A percentile compares a stretch with the other conserved stretches of the same genome.
These are phyloP conservation scores for Cancer borealis DNA, from an alignment of 2,888 invertebrate genomes.

Conservation along the genomic window DNA sequence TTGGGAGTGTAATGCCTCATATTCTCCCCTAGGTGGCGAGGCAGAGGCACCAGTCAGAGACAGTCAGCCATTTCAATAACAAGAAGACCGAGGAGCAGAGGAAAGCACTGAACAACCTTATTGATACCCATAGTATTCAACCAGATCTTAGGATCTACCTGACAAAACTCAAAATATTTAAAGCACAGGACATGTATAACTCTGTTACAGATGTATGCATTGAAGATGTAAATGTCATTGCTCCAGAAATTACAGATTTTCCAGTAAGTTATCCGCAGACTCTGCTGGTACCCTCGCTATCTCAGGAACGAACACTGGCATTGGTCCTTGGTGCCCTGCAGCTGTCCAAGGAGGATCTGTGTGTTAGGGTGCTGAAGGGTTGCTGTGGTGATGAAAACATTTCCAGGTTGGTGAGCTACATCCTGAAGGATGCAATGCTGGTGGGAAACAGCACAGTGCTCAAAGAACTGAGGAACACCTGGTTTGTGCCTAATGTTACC, in stretches of 20 bases:
- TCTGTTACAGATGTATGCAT: constrained; percentile 12
- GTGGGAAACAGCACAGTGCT: neutral
- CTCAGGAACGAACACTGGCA: neutral
- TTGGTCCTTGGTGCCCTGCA: constrained; percentile 6
- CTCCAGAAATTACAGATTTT: constrained; percentile 6
- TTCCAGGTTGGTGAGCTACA: constrained; percentile 33
- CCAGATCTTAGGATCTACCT: constrained; percentile 17
- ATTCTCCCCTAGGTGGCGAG: neutral
- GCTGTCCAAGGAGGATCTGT: constrained; percentile 42
- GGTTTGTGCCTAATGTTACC: constrained; percentile 48
- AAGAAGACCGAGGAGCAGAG: neutral
- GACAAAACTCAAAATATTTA: constrained; percentile 37
- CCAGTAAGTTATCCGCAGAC: constrained; percentile 44
- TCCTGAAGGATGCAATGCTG: neutral
- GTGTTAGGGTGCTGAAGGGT: constrained; percentile 31
- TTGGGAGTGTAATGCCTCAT: neutral
- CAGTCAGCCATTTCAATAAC: neutral
- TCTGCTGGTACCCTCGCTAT: neutral
- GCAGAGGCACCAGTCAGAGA: neutral
- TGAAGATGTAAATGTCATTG: constrained; percentile 29
- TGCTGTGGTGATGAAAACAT: neutral
- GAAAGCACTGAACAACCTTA: constrained; percentile 17
- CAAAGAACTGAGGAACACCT: neutral
- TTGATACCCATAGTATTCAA: constrained; percentile 30
- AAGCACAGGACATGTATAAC: neutral